Conservation (phyloP, 2,113 vertebrate genomes). For the Ursus arctos region DNA sequence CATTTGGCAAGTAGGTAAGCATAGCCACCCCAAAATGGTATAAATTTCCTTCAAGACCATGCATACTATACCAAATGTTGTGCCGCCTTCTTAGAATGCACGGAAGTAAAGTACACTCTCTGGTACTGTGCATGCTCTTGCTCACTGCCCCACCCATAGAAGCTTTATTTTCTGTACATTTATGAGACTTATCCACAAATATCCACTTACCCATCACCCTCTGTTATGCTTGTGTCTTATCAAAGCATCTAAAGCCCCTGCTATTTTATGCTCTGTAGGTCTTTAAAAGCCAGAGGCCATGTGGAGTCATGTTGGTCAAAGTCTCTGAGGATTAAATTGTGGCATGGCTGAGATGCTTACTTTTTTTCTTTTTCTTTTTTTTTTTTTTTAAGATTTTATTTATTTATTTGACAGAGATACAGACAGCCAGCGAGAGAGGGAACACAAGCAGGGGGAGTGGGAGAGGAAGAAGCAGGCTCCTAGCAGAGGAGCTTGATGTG, state of each 20-base stretch:
- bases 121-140: not conserved
- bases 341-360: not conserved
- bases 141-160: not conserved
- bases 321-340: not conserved
- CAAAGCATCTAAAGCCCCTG: not conserved
- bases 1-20: not conserved
- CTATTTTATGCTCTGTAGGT: not conserved
- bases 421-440: too few species aligned
- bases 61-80: not conserved
- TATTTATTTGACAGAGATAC: too few species aligned
- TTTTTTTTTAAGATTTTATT: too few species aligned
- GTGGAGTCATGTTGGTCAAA: not conserved
- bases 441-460: too few species aligned
- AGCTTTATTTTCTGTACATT: not conserved
- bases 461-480: too few species aligned
- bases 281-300: not conserved
- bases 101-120: not conserved
- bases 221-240: not conserved
- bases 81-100: not conserved
- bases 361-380: not conserved
- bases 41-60: not conserved
- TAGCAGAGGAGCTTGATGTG: too few species aligned
- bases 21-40: not conserved
- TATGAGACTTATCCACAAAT: not conserved
- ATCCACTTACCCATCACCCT: not conserved